These are phyloP conservation scores for Listrodromus nycthemerus DNA, from an alignment of 2,888 invertebrate species.

Conservation along the genomic window DNA sequence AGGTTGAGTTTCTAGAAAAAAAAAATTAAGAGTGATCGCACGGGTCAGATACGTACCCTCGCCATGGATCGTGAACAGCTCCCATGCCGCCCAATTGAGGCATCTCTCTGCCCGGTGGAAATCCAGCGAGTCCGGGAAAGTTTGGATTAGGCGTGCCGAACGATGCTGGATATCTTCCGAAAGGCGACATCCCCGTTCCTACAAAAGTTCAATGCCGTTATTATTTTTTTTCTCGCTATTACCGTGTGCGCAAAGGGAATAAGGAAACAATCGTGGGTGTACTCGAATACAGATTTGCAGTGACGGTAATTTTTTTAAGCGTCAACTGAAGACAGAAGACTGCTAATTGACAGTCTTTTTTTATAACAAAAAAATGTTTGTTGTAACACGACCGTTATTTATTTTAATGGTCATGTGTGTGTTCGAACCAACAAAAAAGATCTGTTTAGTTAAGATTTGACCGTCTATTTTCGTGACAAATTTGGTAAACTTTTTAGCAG, in stretches of 20 bases:
- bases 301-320: not conserved
- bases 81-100: constrained; percentile 85
- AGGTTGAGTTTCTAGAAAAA: not conserved
- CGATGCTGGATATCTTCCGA: constrained; percentile 91
- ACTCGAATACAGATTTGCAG: no score
- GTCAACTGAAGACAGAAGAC: not conserved
- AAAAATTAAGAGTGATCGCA: no score
- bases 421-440: no score
- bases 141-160: constrained; percentile 88
- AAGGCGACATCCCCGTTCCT: constrained; percentile 91
- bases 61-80: constrained; percentile 89
- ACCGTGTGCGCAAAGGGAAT: not conserved
- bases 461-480: no score
- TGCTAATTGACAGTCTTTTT: no score
- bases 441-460: no score
- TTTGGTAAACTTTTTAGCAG: no score
- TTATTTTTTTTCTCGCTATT: constrained; percentile 14
- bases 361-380: no score
- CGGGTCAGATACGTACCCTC: constrained; percentile 85
- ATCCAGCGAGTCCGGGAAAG: constrained; percentile 90
- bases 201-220: constrained; percentile 70
- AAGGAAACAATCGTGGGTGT: not conserved
- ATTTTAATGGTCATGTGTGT: no score
- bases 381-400: no score
- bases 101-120: constrained; percentile 87